Evolutionary conservation across 2,888 invertebrate species (phyloP), one percentile per base, ranked within the genome.

Genomic region (Diloba caeruleocephala): DNA sequence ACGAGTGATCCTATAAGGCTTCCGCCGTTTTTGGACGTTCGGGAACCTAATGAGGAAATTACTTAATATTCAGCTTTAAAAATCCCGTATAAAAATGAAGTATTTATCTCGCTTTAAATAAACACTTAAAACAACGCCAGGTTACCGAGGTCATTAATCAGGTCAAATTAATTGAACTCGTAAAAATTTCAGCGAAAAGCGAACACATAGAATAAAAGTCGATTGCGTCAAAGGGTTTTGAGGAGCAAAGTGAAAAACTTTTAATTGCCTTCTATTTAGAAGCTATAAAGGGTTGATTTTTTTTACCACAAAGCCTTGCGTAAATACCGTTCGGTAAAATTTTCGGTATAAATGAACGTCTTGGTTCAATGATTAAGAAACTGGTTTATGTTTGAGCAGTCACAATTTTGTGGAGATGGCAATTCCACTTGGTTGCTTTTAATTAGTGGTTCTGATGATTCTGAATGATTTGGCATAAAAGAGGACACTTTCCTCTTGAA

Each of bases 241-340:
- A 51, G 49, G 52, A 51, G 46, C 42, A 31, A 71, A 68, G 71
- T 68, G 66, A 71, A 71, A 73, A 73, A 73, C 61, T 73, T 73
- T 73, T 73, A 73, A 71, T 73, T 73, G 59, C 63, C 69, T 60
- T 68, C 63, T 57, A 68, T 61, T 68, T 62, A 52, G 60, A 62
- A 36, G 48, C 48, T 61, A 49, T 59, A 51, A 58, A 68, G 64
- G 71, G 59, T 56, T 55, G 37, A 57, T 7, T 66, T 71, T 69
- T 68, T 66, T 51, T 23, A 19, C 45, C 23, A 33, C 14, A 61
- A 29, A 55, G 42, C 55, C 45, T 57, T 68, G 44, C 49, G 56
- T 53, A 72, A 69, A 71, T 59, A 69, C 28, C 53, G 41, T 37
- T 57, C 45, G 60, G 64, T 53, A 23, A 39, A 52, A 49, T 51